Base-by-base conservation (phyloP, 2,797 vertebrate genomes). In the Xenentodon cancila region DNA sequence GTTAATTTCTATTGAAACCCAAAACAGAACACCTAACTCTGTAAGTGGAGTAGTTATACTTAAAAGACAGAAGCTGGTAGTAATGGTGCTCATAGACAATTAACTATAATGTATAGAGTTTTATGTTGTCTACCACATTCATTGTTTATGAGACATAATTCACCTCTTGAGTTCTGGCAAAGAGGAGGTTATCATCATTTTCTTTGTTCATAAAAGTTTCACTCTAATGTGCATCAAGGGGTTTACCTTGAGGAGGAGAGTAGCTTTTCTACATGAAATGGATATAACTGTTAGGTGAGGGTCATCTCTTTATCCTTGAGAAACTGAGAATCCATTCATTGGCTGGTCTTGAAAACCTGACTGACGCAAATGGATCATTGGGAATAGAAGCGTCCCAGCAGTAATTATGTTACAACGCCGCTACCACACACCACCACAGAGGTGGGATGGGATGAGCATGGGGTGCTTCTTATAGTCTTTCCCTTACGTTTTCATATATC, bases 251-350 rank as follows among this genome's bases (percentile, higher is more conserved):
- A 87, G 83, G 73, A 88, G 75, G 72, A 84, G 89, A 89, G 77
- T 69, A 73, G 82, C 82, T 91, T 90, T 77, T 75, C 86, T 69
- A 77, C 89, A 85, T 91, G 91, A 93, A 94, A 93, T 92, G 87
- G 92, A 93, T 93, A 91, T 90, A 92, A 92, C 87, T 84, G 87
- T 85, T 87, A 56, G 76, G 81, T 91, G 88, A 93, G 93, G 94
- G 93, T 94, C 91, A 93, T 93, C 89, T 80, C 90, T 94, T 93
- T 93, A 93, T 94, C 93, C 93, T 94, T 94, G 94, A 94, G 92
- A 94, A 93, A 92, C 89, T 89, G 91, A 94, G 91, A 93, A 93
- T 93, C 88, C 90, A 92, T 91, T 93, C 92, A 93, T 93, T 89
- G 91, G 91, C 89, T 91, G 84, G 76, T 90, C 90, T 90, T 69